Evolutionary conservation across 2,888 invertebrate genomes (phyloP).

Genomic region (Metacarcinus magister): DNA sequence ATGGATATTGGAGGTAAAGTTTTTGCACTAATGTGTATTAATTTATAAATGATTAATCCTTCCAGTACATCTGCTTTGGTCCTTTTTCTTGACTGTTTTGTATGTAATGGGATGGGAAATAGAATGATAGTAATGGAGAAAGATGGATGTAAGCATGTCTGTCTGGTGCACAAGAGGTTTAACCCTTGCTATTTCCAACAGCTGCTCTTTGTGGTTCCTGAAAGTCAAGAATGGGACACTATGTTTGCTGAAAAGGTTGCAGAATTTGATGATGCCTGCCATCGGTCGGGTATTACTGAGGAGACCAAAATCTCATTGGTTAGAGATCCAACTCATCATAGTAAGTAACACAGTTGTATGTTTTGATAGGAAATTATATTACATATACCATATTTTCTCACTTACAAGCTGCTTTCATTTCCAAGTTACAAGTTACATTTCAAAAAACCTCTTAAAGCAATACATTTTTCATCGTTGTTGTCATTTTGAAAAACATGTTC

Average conservation of each 20-base stretch:
- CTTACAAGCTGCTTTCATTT: neutral
- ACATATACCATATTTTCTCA: neutral
- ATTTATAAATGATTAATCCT: neutral
- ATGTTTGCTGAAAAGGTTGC: constrained; percentile 82
- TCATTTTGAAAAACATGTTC: no score
- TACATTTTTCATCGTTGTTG: no score
- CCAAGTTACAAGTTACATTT: neutral
- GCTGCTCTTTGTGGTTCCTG: constrained; percentile 82
- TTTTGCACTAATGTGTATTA: neutral
- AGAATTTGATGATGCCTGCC: constrained; percentile 81
- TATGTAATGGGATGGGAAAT: neutral
- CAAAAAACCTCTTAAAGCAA: no score
- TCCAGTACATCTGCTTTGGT: no score
- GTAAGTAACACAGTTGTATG: constrained; percentile 71
- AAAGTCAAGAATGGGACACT: constrained; percentile 81
- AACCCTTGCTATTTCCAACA: constrained; percentile 51
- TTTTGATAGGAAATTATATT: neutral
- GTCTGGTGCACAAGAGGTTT: neutral
- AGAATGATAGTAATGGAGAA: neutral
- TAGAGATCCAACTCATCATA: constrained; percentile 81
- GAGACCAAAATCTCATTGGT: constrained; percentile 81
- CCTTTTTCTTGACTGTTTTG: neutral
- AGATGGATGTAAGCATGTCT: neutral
- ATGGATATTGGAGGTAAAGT: no score
- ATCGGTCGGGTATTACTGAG: constrained; percentile 79